phyloP scores from a whole-genome alignment of 2,113 vertebrate genomes.

The Platysternon megacephalum region DNA sequence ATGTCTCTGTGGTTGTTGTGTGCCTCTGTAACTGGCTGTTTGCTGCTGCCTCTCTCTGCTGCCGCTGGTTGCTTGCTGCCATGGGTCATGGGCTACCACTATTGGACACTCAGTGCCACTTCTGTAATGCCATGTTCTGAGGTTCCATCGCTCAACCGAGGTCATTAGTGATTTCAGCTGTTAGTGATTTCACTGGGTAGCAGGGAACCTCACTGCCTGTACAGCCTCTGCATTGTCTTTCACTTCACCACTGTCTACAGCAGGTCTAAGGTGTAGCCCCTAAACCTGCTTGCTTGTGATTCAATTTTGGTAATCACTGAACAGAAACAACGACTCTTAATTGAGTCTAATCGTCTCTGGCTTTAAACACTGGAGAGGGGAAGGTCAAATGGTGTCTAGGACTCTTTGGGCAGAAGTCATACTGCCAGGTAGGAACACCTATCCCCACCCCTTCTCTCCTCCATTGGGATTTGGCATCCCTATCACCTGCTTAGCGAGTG shows the following conservation, averaged over 20 bases:
- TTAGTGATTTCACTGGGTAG: neutral
- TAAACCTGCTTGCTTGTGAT: neutral
- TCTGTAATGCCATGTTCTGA: neutral
- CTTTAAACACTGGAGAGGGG: neutral
- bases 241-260: neutral
- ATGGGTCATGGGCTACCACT: neutral
- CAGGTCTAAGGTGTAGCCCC: neutral
- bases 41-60: no score
- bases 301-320: neutral
- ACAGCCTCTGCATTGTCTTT: neutral
- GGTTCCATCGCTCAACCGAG: neutral
- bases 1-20: neutral
- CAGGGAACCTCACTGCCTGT: neutral
- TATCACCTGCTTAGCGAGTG: neutral
- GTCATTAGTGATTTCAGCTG: neutral
- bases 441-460: no score
- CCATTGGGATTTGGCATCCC: neutral
- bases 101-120: neutral
- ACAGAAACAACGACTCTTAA: neutral
- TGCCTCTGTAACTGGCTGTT: neutral
- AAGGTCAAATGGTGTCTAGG: neutral
- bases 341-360: neutral
- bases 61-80: neutral
- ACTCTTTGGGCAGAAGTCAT: neutral
- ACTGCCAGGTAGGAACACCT: neutral